Base-by-base conservation (phyloP, 2,888 invertebrate species). In the Malthinus flaveolus region DNA sequence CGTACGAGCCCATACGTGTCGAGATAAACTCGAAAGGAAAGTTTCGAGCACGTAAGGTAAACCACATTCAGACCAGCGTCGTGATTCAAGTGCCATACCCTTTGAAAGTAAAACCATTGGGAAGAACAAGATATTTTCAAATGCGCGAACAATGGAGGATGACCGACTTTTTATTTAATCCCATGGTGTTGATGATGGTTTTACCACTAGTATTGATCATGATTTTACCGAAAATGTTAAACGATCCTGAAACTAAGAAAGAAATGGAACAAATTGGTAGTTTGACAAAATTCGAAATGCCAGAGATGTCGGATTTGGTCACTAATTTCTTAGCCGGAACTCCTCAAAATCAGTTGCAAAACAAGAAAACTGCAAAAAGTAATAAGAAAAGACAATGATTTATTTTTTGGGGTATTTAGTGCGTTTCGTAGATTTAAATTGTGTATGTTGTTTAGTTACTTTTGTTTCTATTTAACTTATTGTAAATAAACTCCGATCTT, bases 121-220 rank as follows among this genome's bases (percentile, higher is more conserved):
- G 91, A 9, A 88, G 86, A 67, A 89, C 88, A 68, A 87, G 73
- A 59, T 95, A 93, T 80, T 99, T 98, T 81, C 95, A 97, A 82
- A 83, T 89, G 11, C 82, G 98, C 44, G 98, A 99, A 76, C 96
- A 97, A 74, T 97, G 97, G 97, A 86, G 97, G 73, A 82, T 97
- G 8, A 97, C 97, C 0, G 98, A 99, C 81, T 93, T 98, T 78
- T 78, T 99, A 32, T 92, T 97, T 78, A 97, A 93, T 78, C 97
- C 97, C 1, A 97, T 97, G 97, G 93, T 97, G 4, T 84, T 98
- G 62, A 97, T 97, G 93, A 98, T 97, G 97, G 87, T 97, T 13
- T 77, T 97, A 63, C 97, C 97, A 0, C 80, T 97, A 32, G 75
- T 97, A 3, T 81, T 97, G 5, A 91, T 98, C 68, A 91, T 97